Evolutionary conservation across 1,140 invertebrate species (phyloP), one percentile per base, ranked within the genome.

Genomic region (Orchesella cincta): DNA sequence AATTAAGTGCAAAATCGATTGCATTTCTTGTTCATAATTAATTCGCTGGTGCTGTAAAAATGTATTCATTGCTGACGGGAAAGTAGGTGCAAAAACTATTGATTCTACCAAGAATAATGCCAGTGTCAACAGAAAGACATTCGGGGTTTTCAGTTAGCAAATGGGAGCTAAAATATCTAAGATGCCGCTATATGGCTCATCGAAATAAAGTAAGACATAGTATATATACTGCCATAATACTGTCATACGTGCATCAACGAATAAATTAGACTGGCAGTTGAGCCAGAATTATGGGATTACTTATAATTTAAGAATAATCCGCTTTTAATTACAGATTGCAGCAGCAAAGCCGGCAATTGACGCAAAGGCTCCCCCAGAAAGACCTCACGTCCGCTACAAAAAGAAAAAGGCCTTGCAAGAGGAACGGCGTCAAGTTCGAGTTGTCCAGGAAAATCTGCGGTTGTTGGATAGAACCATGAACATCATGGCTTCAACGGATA

Each of bases 101-200:
- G n/a, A n/a, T n/a, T n/a, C n/a, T n/a, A n/a, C n/a, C n/a, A n/a
- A n/a, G n/a, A n/a, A n/a, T 16, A 29, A 79, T 79, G 78, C 78
- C 78, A 31, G 62, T 51, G 14, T 80, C 78, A 14, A 77, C 73
- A 16, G 75, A 80, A 62, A 35, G 51, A 31, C 70, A 74, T 23
- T 72, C 76, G 54, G 80, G 80, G 51, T 81, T 81, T 76, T 57
- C 73, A 3, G 20, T 79, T 3, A 78, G 80, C 29, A 77, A 79
- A 46, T 81, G 80, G 80, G 80, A 81, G 35, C 20, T 57, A n/a
- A 79, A 79, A n/a, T 81, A 81, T 71, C 67, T 81, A 28, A 73
- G 75, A 62, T 77, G 80, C 33, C 77, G 80, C 31, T 81, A 79
- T 54, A 75, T 26, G 23, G 72, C 80, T 31, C 80, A 81, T 33